Evolutionary conservation across 2,888 invertebrate species (phyloP).

Genomic region (Agrotis puta): DNA sequence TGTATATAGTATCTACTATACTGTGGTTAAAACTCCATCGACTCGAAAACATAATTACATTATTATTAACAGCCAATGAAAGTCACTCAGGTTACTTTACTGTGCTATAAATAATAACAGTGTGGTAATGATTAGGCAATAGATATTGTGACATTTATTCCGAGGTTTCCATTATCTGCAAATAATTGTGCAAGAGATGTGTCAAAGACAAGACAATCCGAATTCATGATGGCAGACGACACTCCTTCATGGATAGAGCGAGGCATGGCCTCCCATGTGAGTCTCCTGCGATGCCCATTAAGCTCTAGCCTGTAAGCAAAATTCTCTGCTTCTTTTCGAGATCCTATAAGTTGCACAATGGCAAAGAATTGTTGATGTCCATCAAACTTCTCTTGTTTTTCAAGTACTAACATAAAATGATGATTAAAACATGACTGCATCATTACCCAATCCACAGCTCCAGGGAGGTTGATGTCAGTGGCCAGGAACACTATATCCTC

Average conservation of each 20-base stretch:
- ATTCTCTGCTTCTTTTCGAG: conserved; percentile 99
- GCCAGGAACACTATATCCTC: conserved; percentile 99
- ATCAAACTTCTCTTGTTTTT: conserved; percentile 99
- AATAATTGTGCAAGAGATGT: conserved; percentile 99
- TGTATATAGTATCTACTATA: conserved; percentile 45
- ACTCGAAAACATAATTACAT: conserved; percentile 74
- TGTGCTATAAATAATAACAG: conserved; percentile 60
- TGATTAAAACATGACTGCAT: conserved; percentile 99
- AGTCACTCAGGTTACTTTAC: conserved; percentile 64
- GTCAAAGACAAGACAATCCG: conserved; percentile 99
- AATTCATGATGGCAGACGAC: conserved; percentile 98
- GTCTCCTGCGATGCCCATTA: conserved; percentile 97
- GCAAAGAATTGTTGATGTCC: conserved; percentile 99
- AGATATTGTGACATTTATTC: conserved; percentile 99
- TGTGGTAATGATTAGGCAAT: conserved; percentile 92
- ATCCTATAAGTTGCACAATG: conserved; percentile 99
- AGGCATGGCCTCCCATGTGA: conserved; percentile 99
- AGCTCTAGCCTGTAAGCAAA: conserved; percentile 99
- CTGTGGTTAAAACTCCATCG: conserved; percentile 66
- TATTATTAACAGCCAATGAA: conserved; percentile 72
- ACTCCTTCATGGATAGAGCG: conserved; percentile 99
- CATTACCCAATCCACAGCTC: conserved; percentile 99
- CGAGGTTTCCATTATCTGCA: conserved; percentile 99
- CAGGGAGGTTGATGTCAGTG: conserved; percentile 99
- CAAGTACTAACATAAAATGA: conserved; percentile 99